These are phyloP conservation scores for Numenius arquata DNA, from an alignment of 2,113 vertebrate genomes.

Conservation along the genomic window DNA sequence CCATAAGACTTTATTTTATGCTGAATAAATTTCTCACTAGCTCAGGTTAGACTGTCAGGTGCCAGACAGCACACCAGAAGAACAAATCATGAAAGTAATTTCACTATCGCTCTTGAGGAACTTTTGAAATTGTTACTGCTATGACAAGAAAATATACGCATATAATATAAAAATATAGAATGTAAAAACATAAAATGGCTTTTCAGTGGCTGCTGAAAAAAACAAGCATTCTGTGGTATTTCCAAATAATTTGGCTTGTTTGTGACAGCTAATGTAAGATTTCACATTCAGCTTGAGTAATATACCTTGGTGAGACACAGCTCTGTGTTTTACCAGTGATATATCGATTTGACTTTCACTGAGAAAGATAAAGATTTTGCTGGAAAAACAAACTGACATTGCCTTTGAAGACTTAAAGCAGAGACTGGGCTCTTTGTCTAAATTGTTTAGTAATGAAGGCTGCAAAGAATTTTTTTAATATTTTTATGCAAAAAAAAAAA, in stretches of 20 bases:
- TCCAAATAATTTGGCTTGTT: background rate
- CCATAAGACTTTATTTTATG: background rate
- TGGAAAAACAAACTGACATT: background rate
- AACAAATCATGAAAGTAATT: background rate
- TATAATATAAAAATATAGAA: background rate
- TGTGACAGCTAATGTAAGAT: background rate
- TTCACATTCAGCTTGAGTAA: background rate
- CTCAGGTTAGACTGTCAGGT: background rate
- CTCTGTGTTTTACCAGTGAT: background rate
- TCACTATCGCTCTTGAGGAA: background rate
- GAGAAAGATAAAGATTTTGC: background rate
- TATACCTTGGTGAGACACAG: background rate
- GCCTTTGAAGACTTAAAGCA: background rate
- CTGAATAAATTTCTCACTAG: background rate
- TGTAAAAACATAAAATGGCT: background rate
- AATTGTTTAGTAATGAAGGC: background rate
- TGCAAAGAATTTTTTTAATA: background rate
- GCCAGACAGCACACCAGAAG: background rate
- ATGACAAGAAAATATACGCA: background rate
- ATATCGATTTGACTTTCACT: background rate
- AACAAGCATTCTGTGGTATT: rapidly evolving
- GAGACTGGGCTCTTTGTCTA: background rate
- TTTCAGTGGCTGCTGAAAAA: background rate
- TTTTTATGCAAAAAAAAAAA: background rate
- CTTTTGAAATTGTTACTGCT: background rate